Percentiles rank a stretch among this genome's conserved stretches.
Evolutionary conservation across 1,140 invertebrate species (phyloP).

Genomic region (Plodia interpunctella): DNA sequence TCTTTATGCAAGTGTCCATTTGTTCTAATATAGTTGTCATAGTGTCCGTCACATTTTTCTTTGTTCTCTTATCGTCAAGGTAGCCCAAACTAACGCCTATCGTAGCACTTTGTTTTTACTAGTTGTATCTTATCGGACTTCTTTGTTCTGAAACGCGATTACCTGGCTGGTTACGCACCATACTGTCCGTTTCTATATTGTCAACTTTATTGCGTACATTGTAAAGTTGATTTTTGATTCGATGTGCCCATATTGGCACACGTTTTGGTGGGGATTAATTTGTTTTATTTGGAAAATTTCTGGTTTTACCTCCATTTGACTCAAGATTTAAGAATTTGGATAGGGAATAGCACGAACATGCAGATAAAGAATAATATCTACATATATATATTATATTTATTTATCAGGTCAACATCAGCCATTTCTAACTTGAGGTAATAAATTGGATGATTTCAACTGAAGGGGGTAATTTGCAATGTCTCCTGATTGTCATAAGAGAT

Average conservation of each 20-base stretch:
- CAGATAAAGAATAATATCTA: no score
- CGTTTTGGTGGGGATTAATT: not conserved
- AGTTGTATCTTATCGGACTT: not conserved
- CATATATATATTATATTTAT: no score
- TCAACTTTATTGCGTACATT: not conserved
- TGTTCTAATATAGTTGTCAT: not conserved
- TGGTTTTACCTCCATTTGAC: not conserved
- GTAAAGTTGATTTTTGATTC: not conserved
- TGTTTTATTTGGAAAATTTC: not conserved
- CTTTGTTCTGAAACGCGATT: constrained; percentile 1
- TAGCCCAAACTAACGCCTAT: constrained; percentile 2
- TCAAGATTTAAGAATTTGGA: no score
- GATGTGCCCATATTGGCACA: not conserved
- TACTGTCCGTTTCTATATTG: not conserved
- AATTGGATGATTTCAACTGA: no score
- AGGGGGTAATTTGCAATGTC: no score
- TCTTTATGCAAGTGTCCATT: no score
- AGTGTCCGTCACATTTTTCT: not conserved
- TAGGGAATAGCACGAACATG: no score
- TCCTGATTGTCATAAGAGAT: no score
- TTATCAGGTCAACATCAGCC: no score
- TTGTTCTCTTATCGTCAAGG: not conserved
- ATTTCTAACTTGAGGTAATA: no score
- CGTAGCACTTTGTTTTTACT: constrained; percentile 4
- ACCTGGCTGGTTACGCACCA: not conserved